Evolutionary conservation across 2,113 vertebrate species (phyloP), one percentile per base, ranked within the genome.

Genomic region (Rattus rattus): DNA sequence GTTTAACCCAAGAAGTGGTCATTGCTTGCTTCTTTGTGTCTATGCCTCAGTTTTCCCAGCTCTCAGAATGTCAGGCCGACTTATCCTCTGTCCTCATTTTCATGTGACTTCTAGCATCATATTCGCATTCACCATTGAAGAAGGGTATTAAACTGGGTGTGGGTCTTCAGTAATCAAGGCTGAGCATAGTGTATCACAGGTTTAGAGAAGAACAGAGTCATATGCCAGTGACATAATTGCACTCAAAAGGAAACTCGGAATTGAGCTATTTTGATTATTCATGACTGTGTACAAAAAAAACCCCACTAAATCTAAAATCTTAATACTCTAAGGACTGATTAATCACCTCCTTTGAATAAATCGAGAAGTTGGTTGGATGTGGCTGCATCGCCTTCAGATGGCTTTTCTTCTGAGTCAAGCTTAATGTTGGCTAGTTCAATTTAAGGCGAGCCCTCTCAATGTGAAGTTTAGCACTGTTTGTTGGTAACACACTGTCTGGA

Each of bases 221-320:
- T 65, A 24, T 47, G 7, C 30, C 16, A 90, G 3, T 92, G 7
- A 72, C n/a, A 65, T 36, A 92, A 61, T 0, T 70, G 24, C 6
- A 49, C 8, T 9, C 20, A 8, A 47, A 11, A 19, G 6, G 1
- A 75, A 43, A 2, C 4, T 56, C 6, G 54, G 0, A n/a, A 70
- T 39, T 36, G 30, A 26, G 1, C 19, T 63, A 8, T 47, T 96
- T 49, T 28, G 0, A 36, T 90, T 76, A 81, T 61, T 56, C 52
- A 20, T 56, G 30, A 81, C n/a, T 52, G 33, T 2, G 63, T n/a
- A 28, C 2, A 67, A 69, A 47, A 86, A 88, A 19, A 67, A 12
- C 11, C 26, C 7, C 19, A 6, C 28, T 83, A 7, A 6, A 56
- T 5, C 16, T 43, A 6, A 84, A 56, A 70, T 85, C 9, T 70